Percentiles rank a stretch among this genome's conserved stretches.
Evolutionary conservation across 2,888 invertebrate species (phyloP).

Genomic region (Reticulitermes lucifugus): DNA sequence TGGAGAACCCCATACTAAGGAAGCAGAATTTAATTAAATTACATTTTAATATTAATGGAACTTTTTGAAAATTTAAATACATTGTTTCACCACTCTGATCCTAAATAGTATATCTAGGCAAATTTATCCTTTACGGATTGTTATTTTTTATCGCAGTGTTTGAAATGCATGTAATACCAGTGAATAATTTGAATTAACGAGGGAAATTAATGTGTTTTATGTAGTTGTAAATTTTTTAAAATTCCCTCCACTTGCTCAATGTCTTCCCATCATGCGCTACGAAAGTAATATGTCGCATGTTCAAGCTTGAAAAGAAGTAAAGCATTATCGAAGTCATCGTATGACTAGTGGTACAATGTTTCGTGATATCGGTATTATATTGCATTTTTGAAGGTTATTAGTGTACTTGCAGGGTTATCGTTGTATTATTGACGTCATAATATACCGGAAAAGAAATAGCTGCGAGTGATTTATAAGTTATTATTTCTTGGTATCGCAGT

Average conservation of each 20-base stretch:
- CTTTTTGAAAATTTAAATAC: too few relatives aligned
- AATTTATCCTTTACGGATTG: too few relatives aligned
- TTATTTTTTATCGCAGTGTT: too few relatives aligned
- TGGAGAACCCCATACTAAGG: too few relatives aligned
- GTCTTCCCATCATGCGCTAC: slow-evolving; percentile 22
- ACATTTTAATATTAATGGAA: too few relatives aligned
- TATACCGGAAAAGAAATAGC: slow-evolving; percentile 24
- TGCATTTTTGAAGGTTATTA: background rate
- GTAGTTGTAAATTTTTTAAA: background rate
- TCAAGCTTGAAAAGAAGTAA: slow-evolving; percentile 31
- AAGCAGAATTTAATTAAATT: too few relatives aligned
- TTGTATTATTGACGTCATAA: background rate
- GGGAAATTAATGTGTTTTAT: too few relatives aligned
- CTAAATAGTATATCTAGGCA: too few relatives aligned
- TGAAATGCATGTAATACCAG: too few relatives aligned
- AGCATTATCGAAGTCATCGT: slow-evolving; percentile 36
- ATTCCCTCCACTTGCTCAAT: slow-evolving; percentile 9
- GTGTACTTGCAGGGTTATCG: background rate
- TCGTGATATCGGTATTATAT: background rate
- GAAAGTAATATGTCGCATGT: slow-evolving; percentile 47
- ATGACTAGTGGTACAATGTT: background rate
- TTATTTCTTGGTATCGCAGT: slow-evolving; percentile 23
- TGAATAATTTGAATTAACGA: too few relatives aligned
- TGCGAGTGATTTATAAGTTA: background rate
- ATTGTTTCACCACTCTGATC: too few relatives aligned